phyloP scores from a whole-genome alignment of 2,888 invertebrate species.

The Panopea generosa region DNA sequence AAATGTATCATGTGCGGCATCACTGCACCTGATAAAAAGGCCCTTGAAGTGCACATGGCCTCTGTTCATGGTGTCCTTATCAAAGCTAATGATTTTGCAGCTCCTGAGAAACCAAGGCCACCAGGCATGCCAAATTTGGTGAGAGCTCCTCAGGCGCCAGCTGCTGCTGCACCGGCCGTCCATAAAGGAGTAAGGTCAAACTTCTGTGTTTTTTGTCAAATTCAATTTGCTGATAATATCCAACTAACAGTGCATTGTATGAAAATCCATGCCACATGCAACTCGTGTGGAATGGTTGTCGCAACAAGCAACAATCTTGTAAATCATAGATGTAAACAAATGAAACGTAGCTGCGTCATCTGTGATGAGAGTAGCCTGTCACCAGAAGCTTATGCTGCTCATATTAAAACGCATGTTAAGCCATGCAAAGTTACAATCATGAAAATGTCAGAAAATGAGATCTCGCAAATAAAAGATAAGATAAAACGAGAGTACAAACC shows the following conservation, averaged over 20 bases:
- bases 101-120: slow-evolving; percentile 24
- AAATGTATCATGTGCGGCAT: slow-evolving; percentile 80
- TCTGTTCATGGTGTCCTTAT: slow-evolving; percentile 75
- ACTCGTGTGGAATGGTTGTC: slow-evolving; percentile 81
- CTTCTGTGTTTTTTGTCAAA: slow-evolving; percentile 79
- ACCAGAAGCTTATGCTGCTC: slow-evolving; percentile 60
- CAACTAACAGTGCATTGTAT: slow-evolving; percentile 79
- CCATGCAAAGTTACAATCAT: slow-evolving; percentile 72
- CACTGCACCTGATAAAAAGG: slow-evolving; percentile 67
- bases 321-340: slow-evolving; percentile 74
- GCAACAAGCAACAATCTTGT: slow-evolving; percentile 69
- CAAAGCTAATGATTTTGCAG: slow-evolving; percentile 61
- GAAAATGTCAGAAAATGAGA: slow-evolving; percentile 57
- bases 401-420: slow-evolving; percentile 75
- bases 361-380: slow-evolving; percentile 71
- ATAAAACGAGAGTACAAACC: slow-evolving; percentile 59
- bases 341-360: slow-evolving; percentile 70
- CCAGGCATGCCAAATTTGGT: slow-evolving; percentile 10
- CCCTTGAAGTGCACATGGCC: slow-evolving; percentile 78
- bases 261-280: slow-evolving; percentile 78
- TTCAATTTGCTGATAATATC: slow-evolving; percentile 79
- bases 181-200: slow-evolving; percentile 51
- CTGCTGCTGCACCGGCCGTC: not conserved
- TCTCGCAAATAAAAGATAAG: slow-evolving; percentile 46
- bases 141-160: slow-evolving; percentile 17